Conservation (phyloP, 2,113 vertebrate genomes). For the Chrysemys picta region DNA sequence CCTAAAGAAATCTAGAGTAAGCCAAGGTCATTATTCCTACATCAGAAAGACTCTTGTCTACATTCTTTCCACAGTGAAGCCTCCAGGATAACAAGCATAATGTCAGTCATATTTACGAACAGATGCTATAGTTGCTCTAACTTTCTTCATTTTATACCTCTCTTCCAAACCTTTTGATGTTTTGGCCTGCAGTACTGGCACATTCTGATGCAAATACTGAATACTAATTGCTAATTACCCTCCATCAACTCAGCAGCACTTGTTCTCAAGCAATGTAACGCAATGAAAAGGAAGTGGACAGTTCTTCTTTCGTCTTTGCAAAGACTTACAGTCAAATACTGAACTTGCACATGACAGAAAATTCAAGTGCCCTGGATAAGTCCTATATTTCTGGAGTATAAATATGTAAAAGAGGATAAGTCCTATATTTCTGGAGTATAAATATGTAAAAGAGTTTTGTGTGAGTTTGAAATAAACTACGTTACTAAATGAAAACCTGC, state of each 20-base stretch:
- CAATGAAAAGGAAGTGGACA: background rate
- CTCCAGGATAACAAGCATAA: background rate
- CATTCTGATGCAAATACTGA: background rate
- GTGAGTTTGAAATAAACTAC: too few species aligned
- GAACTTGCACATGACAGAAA: background rate
- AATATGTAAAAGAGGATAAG: too few species aligned
- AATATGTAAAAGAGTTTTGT: too few species aligned
- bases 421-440: too few species aligned
- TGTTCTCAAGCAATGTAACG: background rate
- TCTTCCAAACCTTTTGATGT: background rate
- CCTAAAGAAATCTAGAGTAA: background rate
- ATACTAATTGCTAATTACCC: background rate
- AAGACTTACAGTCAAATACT: background rate
- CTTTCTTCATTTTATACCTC: background rate
- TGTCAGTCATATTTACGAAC: background rate
- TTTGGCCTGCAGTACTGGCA: background rate
- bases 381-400: too few species aligned
- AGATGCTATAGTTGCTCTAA: background rate
- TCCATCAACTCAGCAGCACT: background rate
- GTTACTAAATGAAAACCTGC: background rate
- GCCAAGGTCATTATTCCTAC: background rate
- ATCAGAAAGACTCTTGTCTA: background rate
- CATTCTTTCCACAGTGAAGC: background rate
- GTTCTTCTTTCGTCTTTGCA: background rate
- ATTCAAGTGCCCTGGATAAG: background rate